Conservation (phyloP, 2,888 invertebrate genomes). For the Carpatolechia fugitivella region DNA sequence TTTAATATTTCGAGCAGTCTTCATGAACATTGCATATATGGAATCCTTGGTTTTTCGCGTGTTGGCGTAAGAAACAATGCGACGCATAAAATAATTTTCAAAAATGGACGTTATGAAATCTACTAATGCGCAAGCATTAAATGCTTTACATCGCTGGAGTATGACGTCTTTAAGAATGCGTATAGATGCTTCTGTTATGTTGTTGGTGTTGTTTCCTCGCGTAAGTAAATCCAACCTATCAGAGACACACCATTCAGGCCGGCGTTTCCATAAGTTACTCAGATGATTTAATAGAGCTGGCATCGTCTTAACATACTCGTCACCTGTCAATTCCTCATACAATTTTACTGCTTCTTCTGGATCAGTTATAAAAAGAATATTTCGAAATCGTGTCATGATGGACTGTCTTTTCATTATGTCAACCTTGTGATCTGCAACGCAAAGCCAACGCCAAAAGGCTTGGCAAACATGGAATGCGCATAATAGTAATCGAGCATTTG, state of each 20-base stretch:
- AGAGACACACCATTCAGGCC: conserved; percentile 23
- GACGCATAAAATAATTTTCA: neutral
- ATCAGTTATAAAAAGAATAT: neutral
- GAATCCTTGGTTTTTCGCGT: neutral
- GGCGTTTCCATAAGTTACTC: conserved; percentile 21
- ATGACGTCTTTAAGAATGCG: conserved; percentile 27
- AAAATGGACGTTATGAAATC: conserved; percentile 18
- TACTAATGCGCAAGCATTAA: conserved; percentile 24
- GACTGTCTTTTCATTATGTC: neutral
- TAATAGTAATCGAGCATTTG: conserved; percentile 6
- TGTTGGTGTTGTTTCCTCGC: conserved; percentile 27
- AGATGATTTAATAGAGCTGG: conserved; percentile 12
- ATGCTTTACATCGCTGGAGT: conserved; percentile 22
- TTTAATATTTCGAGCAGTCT: conserved; percentile 20
- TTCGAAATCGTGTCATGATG: neutral
- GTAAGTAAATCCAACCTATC: conserved; percentile 21
- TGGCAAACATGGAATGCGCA: conserved; percentile 18
- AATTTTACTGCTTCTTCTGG: neutral
- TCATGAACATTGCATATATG: conserved; percentile 16
- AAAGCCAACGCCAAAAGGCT: conserved; percentile 20
- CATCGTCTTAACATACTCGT: conserved; percentile 17
- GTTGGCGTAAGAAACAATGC: neutral
- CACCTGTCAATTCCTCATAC: conserved; percentile 13
- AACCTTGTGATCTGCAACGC: conserved; percentile 16
- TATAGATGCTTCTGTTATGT: conserved; percentile 27